Conservation (phyloP, 2,797 vertebrate genomes). For the Macroramphosus scolopax region DNA sequence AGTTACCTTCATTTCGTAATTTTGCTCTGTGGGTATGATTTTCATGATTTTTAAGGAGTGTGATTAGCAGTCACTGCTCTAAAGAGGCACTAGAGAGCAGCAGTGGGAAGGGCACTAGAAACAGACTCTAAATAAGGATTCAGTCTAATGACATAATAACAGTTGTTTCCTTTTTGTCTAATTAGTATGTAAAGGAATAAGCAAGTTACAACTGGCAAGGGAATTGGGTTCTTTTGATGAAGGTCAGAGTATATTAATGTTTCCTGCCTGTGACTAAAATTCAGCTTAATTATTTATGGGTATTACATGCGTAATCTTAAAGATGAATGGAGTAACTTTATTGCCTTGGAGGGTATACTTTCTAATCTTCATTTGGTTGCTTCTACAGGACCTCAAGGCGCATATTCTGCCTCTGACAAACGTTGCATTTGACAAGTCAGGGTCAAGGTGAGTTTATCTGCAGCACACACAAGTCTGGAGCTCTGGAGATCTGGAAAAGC, state of each 20-base stretch:
- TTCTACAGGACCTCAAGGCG: constrained; percentile 84
- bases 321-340: constrained; percentile 38
- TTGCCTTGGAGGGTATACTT: constrained; percentile 13
- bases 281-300: constrained; percentile 31
- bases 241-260: constrained; percentile 1
- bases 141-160: not conserved
- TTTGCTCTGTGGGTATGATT: no score
- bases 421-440: constrained; percentile 97
- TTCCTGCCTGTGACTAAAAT: constrained; percentile 4
- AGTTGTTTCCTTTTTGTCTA: not conserved
- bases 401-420: constrained; percentile 94
- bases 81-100: constrained; percentile 64
- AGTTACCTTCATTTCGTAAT: no score
- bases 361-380: constrained; percentile 8
- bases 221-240: not conserved
- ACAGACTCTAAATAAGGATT: not conserved
- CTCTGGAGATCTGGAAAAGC: constrained; percentile 1
- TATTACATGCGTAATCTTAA: constrained; percentile 36
- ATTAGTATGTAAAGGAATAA: not conserved
- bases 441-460: constrained; percentile 84
- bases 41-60: not conserved
- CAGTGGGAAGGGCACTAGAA: constrained; percentile 24
- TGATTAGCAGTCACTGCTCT: constrained; percentile 6
- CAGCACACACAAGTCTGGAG: not conserved
- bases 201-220: not conserved